phyloP scores from a whole-genome alignment of 2,888 invertebrate species.

The Calliopum simillimum region DNA sequence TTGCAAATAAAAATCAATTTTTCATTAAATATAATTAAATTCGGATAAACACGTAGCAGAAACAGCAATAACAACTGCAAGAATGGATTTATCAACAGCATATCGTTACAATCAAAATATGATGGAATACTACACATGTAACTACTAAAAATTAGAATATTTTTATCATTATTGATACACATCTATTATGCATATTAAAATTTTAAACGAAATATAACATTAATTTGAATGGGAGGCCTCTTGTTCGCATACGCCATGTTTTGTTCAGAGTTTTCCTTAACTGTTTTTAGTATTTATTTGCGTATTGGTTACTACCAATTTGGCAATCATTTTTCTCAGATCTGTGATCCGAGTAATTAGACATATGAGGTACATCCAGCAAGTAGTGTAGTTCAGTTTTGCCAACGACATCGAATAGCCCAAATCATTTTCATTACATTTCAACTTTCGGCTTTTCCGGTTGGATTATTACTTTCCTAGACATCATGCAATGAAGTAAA shows the following conservation, averaged over 20 bases:
- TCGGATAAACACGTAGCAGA: neutral
- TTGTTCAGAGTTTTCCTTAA: no score
- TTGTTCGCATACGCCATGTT: neutral
- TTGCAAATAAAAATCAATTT: neutral
- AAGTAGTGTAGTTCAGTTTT: no score
- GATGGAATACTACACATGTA: slow-evolving; percentile 99
- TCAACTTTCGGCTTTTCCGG: no score
- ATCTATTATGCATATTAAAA: neutral
- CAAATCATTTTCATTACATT: no score
- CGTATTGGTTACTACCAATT: no score
- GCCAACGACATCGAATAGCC: no score
- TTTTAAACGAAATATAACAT: slow-evolving; percentile 12
- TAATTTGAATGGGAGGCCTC: slow-evolving; percentile 11
- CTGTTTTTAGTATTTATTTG: no score
- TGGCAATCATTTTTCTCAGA: no score
- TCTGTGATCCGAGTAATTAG: no score
- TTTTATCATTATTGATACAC: neutral
- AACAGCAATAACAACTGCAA: slow-evolving; percentile 1
- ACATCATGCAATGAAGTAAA: no score
- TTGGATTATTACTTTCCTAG: no score
- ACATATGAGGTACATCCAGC: no score
- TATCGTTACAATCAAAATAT: slow-evolving; percentile 97
- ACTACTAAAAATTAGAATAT: slow-evolving; percentile 64
- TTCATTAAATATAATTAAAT: neutral
- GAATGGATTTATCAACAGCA: slow-evolving; percentile 89